Percentiles rank a stretch among this genome's conserved stretches.
Conservation (phyloP, 1,140 invertebrate species). For the Ptiloglossa arizonensis region DNA sequence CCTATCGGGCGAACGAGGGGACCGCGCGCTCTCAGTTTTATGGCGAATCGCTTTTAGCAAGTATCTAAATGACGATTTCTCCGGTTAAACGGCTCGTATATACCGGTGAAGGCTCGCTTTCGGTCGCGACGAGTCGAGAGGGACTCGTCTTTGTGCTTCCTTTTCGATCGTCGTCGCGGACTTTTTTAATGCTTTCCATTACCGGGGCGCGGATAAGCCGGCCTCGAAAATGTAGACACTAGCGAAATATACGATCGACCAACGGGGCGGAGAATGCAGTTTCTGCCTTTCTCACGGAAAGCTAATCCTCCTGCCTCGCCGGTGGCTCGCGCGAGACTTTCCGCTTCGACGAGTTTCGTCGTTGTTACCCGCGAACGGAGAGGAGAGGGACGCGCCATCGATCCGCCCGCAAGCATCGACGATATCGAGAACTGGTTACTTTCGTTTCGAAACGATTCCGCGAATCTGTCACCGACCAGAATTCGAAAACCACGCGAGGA, state of each 20-base stretch:
- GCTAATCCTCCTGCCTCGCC: not conserved
- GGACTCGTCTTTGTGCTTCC: slow-evolving; percentile 36
- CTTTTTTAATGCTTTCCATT: slow-evolving; percentile 68
- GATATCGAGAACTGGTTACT: no score
- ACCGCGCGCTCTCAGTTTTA: slow-evolving; percentile 73
- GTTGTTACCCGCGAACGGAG: no score
- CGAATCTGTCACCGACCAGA: no score
- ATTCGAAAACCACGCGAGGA: no score
- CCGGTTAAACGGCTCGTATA: slow-evolving; percentile 64
- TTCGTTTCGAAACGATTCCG: no score
- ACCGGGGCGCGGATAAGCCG: slow-evolving; percentile 56
- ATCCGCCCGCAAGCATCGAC: no score
- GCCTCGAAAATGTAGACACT: slow-evolving; percentile 64
- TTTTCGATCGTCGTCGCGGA: slow-evolving; percentile 55
- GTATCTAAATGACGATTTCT: slow-evolving; percentile 78
- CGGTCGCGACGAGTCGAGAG: no score
- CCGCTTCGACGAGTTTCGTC: not conserved
- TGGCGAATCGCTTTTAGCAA: slow-evolving; percentile 80
- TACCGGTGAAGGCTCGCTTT: slow-evolving; percentile 14
- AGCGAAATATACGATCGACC: slow-evolving; percentile 45
- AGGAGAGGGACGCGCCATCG: no score
- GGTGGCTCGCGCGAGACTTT: not conserved
- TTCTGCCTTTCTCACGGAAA: not conserved
- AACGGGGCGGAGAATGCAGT: not conserved
- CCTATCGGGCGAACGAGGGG: slow-evolving; percentile 65